Evolutionary conservation across 2,888 invertebrate species (phyloP).

Genomic region (Epinotia bilunana): DNA sequence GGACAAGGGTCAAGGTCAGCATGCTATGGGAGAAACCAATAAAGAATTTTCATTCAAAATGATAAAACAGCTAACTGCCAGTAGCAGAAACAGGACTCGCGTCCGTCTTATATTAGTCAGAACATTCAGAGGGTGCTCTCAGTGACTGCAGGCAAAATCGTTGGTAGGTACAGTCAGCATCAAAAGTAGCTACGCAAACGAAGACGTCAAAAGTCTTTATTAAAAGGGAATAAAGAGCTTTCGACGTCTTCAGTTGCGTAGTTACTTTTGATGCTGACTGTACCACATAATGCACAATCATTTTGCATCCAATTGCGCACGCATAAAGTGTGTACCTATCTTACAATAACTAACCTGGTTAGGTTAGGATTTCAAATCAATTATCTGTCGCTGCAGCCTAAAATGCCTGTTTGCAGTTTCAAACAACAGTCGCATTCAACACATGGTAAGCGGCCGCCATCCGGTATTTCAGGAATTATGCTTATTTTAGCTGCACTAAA

Average conservation of each 20-base stretch:
- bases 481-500: constrained; percentile 36
- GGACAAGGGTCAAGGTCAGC: too few relatives aligned
- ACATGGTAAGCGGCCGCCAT: constrained; percentile 26
- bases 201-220: too few relatives aligned
- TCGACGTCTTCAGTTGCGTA: too few relatives aligned
- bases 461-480: constrained; percentile 37
- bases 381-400: background rate
- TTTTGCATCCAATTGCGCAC: background rate
- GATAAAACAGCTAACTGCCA: background rate
- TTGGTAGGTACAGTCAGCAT: too few relatives aligned
- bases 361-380: constrained; percentile 4
- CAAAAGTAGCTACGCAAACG: too few relatives aligned
- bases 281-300: too few relatives aligned
- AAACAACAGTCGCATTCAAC: constrained; percentile 16
- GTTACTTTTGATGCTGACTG: too few relatives aligned
- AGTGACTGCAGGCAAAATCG: background rate
- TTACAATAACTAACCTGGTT: background rate
- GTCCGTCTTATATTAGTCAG: background rate
- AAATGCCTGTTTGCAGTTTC: constrained; percentile 9
- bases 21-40: too few relatives aligned
- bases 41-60: too few relatives aligned
- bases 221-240: too few relatives aligned
- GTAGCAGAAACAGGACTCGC: background rate
- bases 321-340: background rate
- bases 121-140: background rate